A percentile compares a stretch with the other conserved stretches of the same genome.
phyloP scores from a whole-genome alignment of 2,113 vertebrate genomes.

The Desmodus rotundus region DNA sequence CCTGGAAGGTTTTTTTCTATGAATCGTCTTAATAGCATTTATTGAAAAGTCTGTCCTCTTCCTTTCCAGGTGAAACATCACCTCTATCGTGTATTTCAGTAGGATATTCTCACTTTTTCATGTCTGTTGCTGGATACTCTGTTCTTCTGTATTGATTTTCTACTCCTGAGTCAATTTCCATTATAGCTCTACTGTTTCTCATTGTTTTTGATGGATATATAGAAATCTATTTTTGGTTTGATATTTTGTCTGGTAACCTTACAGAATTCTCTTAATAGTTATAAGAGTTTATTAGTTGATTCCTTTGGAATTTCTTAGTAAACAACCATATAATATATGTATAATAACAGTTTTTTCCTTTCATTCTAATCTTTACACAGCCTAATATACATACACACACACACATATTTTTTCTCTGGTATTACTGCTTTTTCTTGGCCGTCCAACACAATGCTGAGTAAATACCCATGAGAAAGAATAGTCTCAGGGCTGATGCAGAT shows the following conservation, averaged over 20 bases:
- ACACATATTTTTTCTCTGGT: not conserved
- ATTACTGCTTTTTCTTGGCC: not conserved
- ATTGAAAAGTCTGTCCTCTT: not conserved
- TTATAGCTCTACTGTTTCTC: not conserved
- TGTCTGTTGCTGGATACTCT: not conserved
- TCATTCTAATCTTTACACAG: not conserved
- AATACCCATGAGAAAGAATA: not conserved
- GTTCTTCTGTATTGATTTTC: not conserved
- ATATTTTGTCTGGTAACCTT: not conserved
- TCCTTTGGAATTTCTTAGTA: not conserved
- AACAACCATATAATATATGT: not conserved
- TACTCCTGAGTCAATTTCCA: not conserved
- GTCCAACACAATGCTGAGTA: not conserved
- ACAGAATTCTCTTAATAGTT: conserved; percentile 13
- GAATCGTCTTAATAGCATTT: not conserved
- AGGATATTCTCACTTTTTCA: not conserved
- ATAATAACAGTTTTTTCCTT: not conserved
- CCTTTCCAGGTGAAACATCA: not conserved
- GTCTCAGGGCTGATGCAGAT: not conserved
- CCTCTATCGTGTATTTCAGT: not conserved
- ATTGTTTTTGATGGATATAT: not conserved
- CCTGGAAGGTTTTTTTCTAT: not conserved
- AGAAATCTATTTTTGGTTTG: not conserved
- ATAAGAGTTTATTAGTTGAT: not conserved
- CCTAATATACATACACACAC: not conserved